Base-by-base conservation (phyloP, 1,140 invertebrate genomes). In the Rhyzopertha dominica region DNA sequence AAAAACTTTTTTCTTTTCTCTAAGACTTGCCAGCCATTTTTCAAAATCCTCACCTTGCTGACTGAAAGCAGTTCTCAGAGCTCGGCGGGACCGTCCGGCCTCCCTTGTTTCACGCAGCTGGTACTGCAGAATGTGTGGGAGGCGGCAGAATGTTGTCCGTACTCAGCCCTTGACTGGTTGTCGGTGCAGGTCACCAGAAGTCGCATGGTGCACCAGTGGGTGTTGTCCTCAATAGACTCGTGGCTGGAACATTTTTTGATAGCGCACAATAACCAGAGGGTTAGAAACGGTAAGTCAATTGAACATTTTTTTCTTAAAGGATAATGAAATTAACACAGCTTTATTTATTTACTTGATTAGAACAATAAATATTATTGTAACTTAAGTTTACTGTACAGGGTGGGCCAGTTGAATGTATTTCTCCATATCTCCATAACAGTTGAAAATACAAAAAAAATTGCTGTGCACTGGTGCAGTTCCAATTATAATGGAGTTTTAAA, bases 161-260 rank as follows among this genome's bases (percentile, higher is more conserved):
- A 92, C 65, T 85, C 86, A 12, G 88, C 89, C 29, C 72, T 96
- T 2, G 92, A 95, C 60, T 96, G 92, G 92, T 71, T 96, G 17
- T 85, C 90, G 3, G 66, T 87, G 28, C 83, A 85, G 71, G 80
- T 75, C 3, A 87, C 90, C 1, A 75, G 90, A 25, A 95, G 93
- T 67, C 90, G 92, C 67, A 74, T 90, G 17, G 87, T 88, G 0
- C 89, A 93, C 67, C 76, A 82, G 28, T 94, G 89, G 85, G 89
- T 92, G 0, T 73, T 96, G 7, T 82, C 84, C 57, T 86, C 84
- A 9, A 77, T 93, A 51, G 89, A 94, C 38, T 82, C 76, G 3
- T 95, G 91, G 91, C 74, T 95, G 24, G 90, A 95, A 70, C 80
- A 86, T 47, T 94, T 90, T 66, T 73, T 96, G 7, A 77, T 95